Evolutionary conservation across 2,113 vertebrate genomes (phyloP), one percentile per base, ranked within the genome.

Genomic region (Catharus minimus): DNA sequence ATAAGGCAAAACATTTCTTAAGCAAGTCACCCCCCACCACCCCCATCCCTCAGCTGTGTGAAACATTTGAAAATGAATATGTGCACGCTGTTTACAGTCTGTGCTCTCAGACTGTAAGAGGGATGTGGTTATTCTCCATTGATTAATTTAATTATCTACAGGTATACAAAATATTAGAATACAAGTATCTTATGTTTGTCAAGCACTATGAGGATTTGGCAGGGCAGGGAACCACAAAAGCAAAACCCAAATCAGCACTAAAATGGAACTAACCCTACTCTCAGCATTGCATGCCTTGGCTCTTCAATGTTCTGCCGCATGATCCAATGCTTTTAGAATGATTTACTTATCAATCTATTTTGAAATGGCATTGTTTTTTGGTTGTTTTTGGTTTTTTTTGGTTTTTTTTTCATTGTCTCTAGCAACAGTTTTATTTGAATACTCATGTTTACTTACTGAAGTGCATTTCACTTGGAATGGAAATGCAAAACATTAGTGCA

Each of bases 401-500:
- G 5, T 77, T 74, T 88, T 85, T 43, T 41, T 28, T 11, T 5
- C 68, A 92, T 96, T 97, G 91, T 97, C 74, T 95, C 74, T 83
- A 72, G 86, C 82, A 91, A 50, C 79, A 82, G 55, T 87, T 92
- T 89, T 97, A 94, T 95, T 81, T 91, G 91, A 97, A 97, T 96
- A 95, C 94, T 94, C 93, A 20, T 97, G 97, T 97, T 96, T 97
- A 96, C 91, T 95, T 94, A 97, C 96, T 98, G 94, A 98, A 98
- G 96, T 97, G 96, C 94, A 88, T 97, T 97, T 98, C 97, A 96
- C 96, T 97, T 95, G 96, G 96, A 98, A 97, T 95, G 89, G 95
- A 97, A 98, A 97, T 97, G 95, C 96, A 96, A 97, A 98, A 97
- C 97, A 97, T 96, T 97, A 97, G 96, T 95, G 92, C 93, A 92